A percentile compares a stretch with the other conserved stretches of the same genome.
Evolutionary conservation across 30 jellyfish, hydroid and myxozoan species (phyloP).

Genomic region (Pseudorhiza aurosa): DNA sequence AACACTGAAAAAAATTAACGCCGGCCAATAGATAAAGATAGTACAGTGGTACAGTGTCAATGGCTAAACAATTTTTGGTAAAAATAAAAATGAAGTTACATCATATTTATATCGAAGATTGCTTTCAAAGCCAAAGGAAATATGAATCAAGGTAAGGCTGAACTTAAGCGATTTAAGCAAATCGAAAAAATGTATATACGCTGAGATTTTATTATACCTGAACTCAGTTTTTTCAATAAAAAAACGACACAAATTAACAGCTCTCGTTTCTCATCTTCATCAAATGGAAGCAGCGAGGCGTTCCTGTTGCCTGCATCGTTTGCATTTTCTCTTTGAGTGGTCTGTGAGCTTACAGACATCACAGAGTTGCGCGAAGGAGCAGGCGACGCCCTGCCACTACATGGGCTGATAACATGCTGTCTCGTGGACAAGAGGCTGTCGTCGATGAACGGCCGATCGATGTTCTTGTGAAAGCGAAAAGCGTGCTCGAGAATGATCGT

Average conservation of each 20-base stretch:
- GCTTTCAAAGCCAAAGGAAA: no score
- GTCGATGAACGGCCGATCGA: constrained; percentile 93
- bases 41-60: no score
- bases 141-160: background rate
- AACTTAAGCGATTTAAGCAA: background rate
- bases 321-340: constrained; percentile 34
- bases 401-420: constrained; percentile 49
- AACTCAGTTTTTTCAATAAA: constrained; percentile 75
- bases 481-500: constrained; percentile 98
- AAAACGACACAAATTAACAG: constrained; percentile 76
- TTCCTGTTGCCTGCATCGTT: constrained; percentile 60
- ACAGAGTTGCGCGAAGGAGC: constrained; percentile 71
- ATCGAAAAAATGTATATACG: no score
- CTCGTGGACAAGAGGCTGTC: constrained; percentile 87
- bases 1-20: no score
- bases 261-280: constrained; percentile 92
- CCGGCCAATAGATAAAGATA: no score
- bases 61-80: no score
- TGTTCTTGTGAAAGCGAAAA: constrained; percentile 91
- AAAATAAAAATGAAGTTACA: no score
- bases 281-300: constrained; percentile 83
- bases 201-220: constrained; percentile 57
- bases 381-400: constrained; percentile 70
- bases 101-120: no score
- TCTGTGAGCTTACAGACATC: constrained; percentile 12